Evolutionary conservation across 37 sponge, comb jelly and placozoan genomes (phyloP).

Genomic region (Cladorhizidae sp.): DNA sequence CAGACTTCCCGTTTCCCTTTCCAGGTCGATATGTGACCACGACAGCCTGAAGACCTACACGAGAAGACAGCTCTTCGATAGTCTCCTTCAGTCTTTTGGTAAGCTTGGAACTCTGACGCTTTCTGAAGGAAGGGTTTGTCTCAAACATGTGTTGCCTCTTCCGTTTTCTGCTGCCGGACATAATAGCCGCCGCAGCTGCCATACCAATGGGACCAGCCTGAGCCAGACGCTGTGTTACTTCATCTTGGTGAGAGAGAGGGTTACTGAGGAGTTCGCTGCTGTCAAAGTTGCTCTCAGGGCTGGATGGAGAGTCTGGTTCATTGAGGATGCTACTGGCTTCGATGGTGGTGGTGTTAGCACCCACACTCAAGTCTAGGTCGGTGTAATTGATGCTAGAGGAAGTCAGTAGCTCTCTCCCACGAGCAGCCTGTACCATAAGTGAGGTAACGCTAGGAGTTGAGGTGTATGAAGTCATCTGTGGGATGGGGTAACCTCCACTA

Average conservation of each 20-base stretch:
- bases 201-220: conserved; percentile 81
- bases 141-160: conserved; percentile 74
- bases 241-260: conserved; percentile 47
- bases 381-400: neutral
- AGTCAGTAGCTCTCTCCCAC: neutral
- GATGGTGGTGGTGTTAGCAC: neutral
- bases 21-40: conserved; percentile 80
- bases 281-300: conserved; percentile 59
- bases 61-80: conserved; percentile 80
- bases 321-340: conserved; percentile 20
- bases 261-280: conserved; percentile 53
- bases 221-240: conserved; percentile 73
- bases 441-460: neutral
- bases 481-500: neutral
- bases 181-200: conserved; percentile 91
- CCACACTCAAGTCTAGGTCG: neutral
- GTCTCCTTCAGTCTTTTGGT: conserved; percentile 72
- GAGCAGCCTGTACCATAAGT: neutral
- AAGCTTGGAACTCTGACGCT: conserved; percentile 82
- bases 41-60: conserved; percentile 86
- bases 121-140: conserved; percentile 83
- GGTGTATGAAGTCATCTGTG: neutral
- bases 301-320: conserved; percentile 43
- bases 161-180: conserved; percentile 61
- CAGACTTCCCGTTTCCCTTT: conserved; percentile 44